Evolutionary conservation across 1,140 invertebrate species (phyloP).

Genomic region (Bicyclus anynana): DNA sequence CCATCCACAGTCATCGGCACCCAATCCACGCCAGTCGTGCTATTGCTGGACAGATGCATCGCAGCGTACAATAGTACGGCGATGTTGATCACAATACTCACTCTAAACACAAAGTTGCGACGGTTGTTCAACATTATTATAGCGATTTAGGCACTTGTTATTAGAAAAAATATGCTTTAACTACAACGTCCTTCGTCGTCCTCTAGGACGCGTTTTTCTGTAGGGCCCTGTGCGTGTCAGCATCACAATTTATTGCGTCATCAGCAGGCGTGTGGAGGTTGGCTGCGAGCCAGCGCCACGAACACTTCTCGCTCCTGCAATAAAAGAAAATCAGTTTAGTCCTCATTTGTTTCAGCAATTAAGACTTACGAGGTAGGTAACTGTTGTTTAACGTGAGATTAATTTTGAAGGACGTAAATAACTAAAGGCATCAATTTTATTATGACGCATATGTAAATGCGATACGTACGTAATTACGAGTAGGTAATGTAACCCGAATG

Average conservation of each 20-base stretch:
- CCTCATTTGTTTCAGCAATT: not conserved
- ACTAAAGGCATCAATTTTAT: not conserved
- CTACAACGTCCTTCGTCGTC: slow-evolving; percentile 71
- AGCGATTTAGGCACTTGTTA: slow-evolving; percentile 64
- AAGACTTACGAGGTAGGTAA: not conserved
- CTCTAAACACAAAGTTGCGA: slow-evolving; percentile 84
- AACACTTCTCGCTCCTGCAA: slow-evolving; percentile 46
- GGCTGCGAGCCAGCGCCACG: slow-evolving; percentile 53
- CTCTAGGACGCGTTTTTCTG: slow-evolving; percentile 73
- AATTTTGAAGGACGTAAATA: not conserved
- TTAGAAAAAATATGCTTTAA: slow-evolving; percentile 40
- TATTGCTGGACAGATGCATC: slow-evolving; percentile 59
- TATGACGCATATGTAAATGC: not conserved
- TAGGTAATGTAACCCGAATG: too few relatives aligned
- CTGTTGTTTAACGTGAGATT: not conserved
- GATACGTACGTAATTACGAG: too few relatives aligned
- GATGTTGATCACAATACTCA: slow-evolving; percentile 85
- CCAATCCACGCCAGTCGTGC: slow-evolving; percentile 47
- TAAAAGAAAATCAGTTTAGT: slow-evolving; percentile 13
- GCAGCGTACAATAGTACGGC: slow-evolving; percentile 82
- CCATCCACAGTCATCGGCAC: slow-evolving; percentile 53
- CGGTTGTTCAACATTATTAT: slow-evolving; percentile 73
- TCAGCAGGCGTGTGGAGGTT: slow-evolving; percentile 56
- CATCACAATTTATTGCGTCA: slow-evolving; percentile 75
- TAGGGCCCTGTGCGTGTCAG: slow-evolving; percentile 64